A percentile compares a stretch with the other conserved stretches of the same genome.
phyloP scores from a whole-genome alignment of 37 sponge, comb jelly and placozoan genomes.

The Cladorhizidae sp. region DNA sequence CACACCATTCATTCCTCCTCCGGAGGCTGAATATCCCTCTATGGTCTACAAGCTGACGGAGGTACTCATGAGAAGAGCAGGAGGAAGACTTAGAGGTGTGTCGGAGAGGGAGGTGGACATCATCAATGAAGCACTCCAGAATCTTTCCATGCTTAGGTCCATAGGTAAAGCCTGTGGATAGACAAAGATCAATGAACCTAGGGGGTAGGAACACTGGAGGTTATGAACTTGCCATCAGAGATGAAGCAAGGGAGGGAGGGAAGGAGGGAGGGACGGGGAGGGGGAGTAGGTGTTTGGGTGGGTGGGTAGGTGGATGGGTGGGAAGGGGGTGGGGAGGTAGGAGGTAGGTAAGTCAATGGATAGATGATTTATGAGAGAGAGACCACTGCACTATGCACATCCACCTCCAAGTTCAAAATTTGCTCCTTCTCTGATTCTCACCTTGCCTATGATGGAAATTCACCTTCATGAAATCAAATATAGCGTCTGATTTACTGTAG shows the following conservation, averaged over 20 bases:
- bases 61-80: constrained; percentile 49
- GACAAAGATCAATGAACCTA: too few species aligned
- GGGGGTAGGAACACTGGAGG: too few species aligned
- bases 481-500: constrained; percentile 19
- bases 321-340: too few species aligned
- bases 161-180: constrained; percentile 69
- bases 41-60: constrained; percentile 79
- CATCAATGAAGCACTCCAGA: constrained; percentile 80
- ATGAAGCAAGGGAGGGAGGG: too few species aligned
- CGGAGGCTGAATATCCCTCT: constrained; percentile 71
- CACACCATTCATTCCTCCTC: constrained; percentile 68
- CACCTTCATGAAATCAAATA: constrained; percentile 72
- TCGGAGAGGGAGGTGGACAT: constrained; percentile 73
- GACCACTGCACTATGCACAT: too few species aligned
- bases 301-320: too few species aligned
- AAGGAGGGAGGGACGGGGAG: too few species aligned
- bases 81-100: neutral
- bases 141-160: constrained; percentile 73
- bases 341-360: too few species aligned
- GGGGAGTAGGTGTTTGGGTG: too few species aligned
- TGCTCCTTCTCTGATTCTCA: constrained; percentile 20
- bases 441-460: constrained; percentile 87
- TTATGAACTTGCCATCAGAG: too few species aligned
- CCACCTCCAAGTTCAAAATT: neutral
- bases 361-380: too few species aligned